Evolutionary conservation across 2,113 vertebrate genomes (phyloP).

Genomic region (Platichthys flesus): DNA sequence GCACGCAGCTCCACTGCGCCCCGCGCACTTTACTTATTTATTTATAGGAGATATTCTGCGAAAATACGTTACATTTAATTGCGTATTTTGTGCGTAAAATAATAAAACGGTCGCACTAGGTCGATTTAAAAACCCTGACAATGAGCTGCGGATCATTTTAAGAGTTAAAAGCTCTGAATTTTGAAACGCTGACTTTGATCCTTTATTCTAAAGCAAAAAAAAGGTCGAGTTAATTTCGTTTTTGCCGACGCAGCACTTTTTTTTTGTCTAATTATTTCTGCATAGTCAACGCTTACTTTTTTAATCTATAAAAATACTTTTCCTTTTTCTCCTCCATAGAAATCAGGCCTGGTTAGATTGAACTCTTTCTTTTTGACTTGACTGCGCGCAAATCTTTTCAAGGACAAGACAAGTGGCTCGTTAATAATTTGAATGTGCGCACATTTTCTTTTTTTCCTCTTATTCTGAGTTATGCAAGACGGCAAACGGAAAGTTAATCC

Average conservation of each 20-base stretch:
- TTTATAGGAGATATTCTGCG: conserved; percentile 16
- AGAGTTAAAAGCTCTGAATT: not conserved
- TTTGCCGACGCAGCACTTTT: not conserved
- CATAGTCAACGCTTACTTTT: not conserved
- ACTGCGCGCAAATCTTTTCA: conserved; percentile 48
- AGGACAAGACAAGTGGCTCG: conserved; percentile 63
- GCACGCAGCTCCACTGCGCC: conserved; percentile 10
- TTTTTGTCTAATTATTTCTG: not conserved
- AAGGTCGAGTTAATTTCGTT: conserved; percentile 18
- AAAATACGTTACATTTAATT: conserved; percentile 26
- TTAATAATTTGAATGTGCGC: conserved; percentile 61
- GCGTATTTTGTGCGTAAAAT: not conserved
- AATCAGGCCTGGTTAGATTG: conserved; percentile 49
- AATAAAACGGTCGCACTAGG: not conserved
- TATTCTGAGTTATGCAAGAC: conserved; percentile 25
- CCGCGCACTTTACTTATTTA: conserved; percentile 27
- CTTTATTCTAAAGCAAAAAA: not conserved
- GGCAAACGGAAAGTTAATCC: not conserved
- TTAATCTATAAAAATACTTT: conserved; percentile 1
- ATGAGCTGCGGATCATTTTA: not conserved
- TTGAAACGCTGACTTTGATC: not conserved
- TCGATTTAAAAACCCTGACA: not conserved
- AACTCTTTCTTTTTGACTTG: conserved; percentile 57
- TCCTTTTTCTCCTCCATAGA: conserved; percentile 13
- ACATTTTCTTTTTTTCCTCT: conserved; percentile 54